Base-by-base conservation (phyloP, 2,888 invertebrate genomes). In the Nomada hirtipes region DNA sequence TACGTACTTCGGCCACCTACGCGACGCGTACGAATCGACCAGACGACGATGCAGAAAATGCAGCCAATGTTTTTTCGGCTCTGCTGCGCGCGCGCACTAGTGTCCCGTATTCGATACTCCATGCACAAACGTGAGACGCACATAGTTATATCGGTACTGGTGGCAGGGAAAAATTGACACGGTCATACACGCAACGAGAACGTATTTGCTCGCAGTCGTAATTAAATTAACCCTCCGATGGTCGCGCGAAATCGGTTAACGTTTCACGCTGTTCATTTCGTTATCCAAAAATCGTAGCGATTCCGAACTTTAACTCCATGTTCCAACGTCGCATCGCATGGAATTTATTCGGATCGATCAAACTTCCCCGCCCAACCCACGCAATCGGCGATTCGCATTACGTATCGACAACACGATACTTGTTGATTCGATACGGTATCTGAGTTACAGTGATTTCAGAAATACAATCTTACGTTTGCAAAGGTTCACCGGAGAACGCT, bases 331-430 rank as follows among this genome's bases (percentile, higher is more conserved):
- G 11, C 29, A 36, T 13, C 42, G 47, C 20, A 15, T 55, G 60
- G 63, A 52, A 72, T 73, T 75, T 63, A 67, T 18, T 36, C n/a
- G 36, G 26, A 61, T 68, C 74, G 15, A 9, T 20, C 64, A 26
- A 20, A 26, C 13, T 4, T 55, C 18, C 15, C 9, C 59, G 26
- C 4, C 50, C 13, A 52, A 13, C 7, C 42, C 18, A 1, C 18
- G 1, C 11, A n/a, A 44, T 53, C 55, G 9, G 44, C 44, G 74
- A 70, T 75, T 23, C 73, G 68, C 63, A 36, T 82, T 67, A 70
- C 69, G 52, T 44, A 77, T 77, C 74, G 78, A 77, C 78, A 82
- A 85, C 82, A 75, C 77, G 84, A 84, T 85, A 85, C 82, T 82
- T 79, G 82, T 85, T 82, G 85, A 85, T 85, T 85, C 70, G 72